Conservation (phyloP, 2,888 invertebrate species). For the Parnassius orleans region DNA sequence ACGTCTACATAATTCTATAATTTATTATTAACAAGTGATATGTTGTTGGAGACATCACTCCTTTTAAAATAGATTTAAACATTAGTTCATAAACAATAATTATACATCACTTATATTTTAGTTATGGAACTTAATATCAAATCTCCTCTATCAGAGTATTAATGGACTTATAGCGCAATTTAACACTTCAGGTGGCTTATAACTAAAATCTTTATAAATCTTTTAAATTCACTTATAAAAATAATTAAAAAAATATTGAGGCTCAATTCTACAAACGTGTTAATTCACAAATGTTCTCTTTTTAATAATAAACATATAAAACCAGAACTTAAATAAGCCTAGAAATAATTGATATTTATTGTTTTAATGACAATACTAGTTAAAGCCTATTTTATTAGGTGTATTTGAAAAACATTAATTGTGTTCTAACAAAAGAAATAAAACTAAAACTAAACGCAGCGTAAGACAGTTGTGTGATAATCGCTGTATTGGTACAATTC, state of each 20-base stretch:
- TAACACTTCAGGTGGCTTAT: conserved; percentile 73
- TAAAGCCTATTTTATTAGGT: conserved; percentile 30
- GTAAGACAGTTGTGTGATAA: conserved; percentile 38
- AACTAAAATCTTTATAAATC: conserved; percentile 61
- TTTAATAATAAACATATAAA: conserved; percentile 40
- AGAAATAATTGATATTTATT: conserved; percentile 1
- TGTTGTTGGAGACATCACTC: conserved; percentile 77
- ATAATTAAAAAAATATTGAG: conserved; percentile 63
- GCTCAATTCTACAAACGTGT: conserved; percentile 55
- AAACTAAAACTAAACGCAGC: conserved; percentile 32
- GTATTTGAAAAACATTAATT: conserved; percentile 53
- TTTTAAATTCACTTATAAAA: conserved; percentile 58
- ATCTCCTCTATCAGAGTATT: conserved; percentile 51
- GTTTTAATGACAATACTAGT: background rate
- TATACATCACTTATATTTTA: conserved; percentile 54
- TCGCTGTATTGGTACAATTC: conserved; percentile 65
- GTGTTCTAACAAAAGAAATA: conserved; percentile 32
- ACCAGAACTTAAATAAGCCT: conserved; percentile 29
- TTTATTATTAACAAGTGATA: conserved; percentile 80
- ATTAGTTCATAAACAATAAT: conserved; percentile 59
- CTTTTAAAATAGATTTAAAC: conserved; percentile 62
- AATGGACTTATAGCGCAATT: conserved; percentile 68
- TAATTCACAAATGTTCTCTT: conserved; percentile 37
- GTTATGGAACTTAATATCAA: conserved; percentile 49
- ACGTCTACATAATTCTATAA: conserved; percentile 69